Evolutionary conservation across 2,888 invertebrate genomes (phyloP).

Genomic region (Dusona sp.): DNA sequence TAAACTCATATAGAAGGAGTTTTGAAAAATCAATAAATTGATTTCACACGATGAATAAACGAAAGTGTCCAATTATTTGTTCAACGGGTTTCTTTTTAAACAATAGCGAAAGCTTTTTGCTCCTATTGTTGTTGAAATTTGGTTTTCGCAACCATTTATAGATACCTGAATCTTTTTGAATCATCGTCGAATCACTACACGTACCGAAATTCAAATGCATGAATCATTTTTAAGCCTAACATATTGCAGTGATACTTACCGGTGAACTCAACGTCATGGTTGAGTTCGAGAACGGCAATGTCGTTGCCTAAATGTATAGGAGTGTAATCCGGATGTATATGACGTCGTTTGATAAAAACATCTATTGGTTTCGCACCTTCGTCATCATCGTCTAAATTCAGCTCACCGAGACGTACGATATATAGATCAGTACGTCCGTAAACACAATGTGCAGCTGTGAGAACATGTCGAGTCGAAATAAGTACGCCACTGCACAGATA

Average conservation of each 20-base stretch:
- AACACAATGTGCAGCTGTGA: slow-evolving; percentile 93
- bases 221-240: neutral
- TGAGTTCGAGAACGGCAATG: slow-evolving; percentile 90
- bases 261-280: slow-evolving; percentile 86
- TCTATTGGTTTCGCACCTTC: slow-evolving; percentile 88
- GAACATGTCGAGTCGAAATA: slow-evolving; percentile 88
- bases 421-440: slow-evolving; percentile 87
- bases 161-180: no score
- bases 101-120: neutral
- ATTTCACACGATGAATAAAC: neutral
- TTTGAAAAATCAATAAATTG: neutral
- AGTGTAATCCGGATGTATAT: slow-evolving; percentile 90
- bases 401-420: slow-evolving; percentile 91
- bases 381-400: slow-evolving; percentile 89
- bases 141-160: neutral
- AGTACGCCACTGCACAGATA: slow-evolving; percentile 90
- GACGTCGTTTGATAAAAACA: slow-evolving; percentile 87
- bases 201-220: no score
- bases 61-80: neutral
- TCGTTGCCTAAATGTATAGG: slow-evolving; percentile 89
- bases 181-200: no score
- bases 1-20: no score
- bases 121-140: neutral
- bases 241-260: slow-evolving; percentile 82
- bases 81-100: no score